Conservation (phyloP, 2,797 vertebrate genomes). For the Chaenodraco wilsoni region DNA sequence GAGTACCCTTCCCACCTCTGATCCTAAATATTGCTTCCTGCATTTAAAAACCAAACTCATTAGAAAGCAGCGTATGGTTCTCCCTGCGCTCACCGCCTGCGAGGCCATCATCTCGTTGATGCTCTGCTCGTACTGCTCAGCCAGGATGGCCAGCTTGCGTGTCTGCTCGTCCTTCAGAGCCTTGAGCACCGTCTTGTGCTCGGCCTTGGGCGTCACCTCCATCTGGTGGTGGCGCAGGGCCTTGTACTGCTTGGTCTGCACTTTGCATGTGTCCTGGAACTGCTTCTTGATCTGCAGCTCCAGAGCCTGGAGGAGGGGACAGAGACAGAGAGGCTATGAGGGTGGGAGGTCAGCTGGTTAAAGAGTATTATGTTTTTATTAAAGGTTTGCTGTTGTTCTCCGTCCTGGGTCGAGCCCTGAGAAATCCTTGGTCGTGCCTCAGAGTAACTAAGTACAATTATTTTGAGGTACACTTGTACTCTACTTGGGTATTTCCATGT, state of each 20-base stretch:
- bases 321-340: neutral
- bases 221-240: conserved; percentile 99
- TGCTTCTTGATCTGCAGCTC: conserved; percentile 99
- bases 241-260: conserved; percentile 99
- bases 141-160: conserved; percentile 93
- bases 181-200: conserved; percentile 98
- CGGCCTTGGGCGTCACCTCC: conserved; percentile 98
- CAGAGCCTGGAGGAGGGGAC: conserved; percentile 87
- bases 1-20: no score
- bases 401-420: neutral
- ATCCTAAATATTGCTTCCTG: neutral
- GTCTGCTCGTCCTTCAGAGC: conserved; percentile 96
- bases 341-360: neutral
- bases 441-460: no score
- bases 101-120: conserved; percentile 99
- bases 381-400: neutral
- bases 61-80: neutral
- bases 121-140: conserved; percentile 97
- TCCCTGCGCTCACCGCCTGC: conserved; percentile 89
- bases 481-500: no score
- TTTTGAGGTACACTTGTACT: no score
- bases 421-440: neutral
- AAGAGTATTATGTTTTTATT: neutral
- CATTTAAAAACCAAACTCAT: neutral
- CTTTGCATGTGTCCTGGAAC: conserved; percentile 99